Percentiles rank a stretch among this genome's conserved stretches.
Conservation (phyloP, 2,797 vertebrate species). For the Geotrypetes seraphini region DNA sequence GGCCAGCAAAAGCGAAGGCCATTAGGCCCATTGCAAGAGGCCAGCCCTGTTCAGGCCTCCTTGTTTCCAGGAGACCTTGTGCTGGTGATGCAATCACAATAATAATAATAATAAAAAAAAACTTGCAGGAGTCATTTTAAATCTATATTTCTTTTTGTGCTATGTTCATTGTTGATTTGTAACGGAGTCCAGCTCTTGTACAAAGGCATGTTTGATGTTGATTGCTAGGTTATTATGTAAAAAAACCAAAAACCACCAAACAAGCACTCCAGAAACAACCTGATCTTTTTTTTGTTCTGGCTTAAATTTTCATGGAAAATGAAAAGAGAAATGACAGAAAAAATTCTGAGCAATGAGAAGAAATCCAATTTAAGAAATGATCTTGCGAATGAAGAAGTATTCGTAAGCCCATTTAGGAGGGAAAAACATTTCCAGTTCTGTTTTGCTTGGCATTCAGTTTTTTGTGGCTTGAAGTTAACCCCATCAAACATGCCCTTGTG, state of each 20-base stretch:
- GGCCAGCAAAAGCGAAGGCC: slow-evolving; percentile 75
- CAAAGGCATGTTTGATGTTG: slow-evolving; percentile 77
- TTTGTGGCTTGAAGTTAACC: no score
- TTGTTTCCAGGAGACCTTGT: background rate
- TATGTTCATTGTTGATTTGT: slow-evolving; percentile 74
- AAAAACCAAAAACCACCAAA: slow-evolving; percentile 33
- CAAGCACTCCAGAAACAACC: background rate
- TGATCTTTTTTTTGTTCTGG: slow-evolving; percentile 44
- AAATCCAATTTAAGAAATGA: no score
- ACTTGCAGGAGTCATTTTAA: slow-evolving; percentile 44
- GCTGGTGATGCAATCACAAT: background rate
- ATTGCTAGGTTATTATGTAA: slow-evolving; percentile 58
- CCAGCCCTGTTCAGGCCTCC: background rate
- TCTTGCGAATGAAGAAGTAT: no score
- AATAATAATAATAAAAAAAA: slow-evolving; percentile 15
- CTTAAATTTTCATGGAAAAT: no score
- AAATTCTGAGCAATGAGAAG: no score
- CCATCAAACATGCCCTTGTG: no score
- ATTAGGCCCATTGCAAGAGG: slow-evolving; percentile 49
- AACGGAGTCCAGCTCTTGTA: slow-evolving; percentile 74
- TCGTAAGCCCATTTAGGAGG: no score
- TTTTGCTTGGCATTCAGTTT: no score
- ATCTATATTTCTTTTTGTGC: slow-evolving; percentile 49
- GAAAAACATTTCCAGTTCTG: no score
- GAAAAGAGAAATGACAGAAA: no score